Evolutionary conservation across 2,797 vertebrate species (phyloP), one percentile per base, ranked within the genome.

Genomic region (Acestrorhynchus altus): DNA sequence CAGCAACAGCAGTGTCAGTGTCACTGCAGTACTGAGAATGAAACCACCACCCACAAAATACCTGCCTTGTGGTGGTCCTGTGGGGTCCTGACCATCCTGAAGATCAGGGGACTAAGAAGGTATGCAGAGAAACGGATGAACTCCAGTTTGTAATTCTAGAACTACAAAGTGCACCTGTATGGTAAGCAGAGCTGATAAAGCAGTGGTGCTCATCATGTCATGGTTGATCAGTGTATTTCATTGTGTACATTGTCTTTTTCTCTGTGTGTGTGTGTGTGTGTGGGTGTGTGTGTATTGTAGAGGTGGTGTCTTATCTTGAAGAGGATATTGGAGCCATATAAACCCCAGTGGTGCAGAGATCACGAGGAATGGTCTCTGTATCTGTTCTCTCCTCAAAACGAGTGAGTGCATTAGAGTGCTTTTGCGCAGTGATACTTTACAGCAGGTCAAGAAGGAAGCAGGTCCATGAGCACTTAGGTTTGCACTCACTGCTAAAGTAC

Each of bases 311-410:
- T 89, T 81, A 92, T 95, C 74, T 80, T 98, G 60, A 95, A 88
- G 79, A 96, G 93, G 71, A 86, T 93, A 66, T 81, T 99, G 67
- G 91, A 89, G 59, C 95, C 94, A 24, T 93, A 97, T 87, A 96
- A 96, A 59, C 98, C 98, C 0, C 92, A 85, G 73, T 99, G 97
- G 96, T 99, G 98, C 89, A 94, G 90, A 87, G 96, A 92, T 35
- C 96, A 96, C 0, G 96, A 98, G 81, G 92, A 97, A 76, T 99
- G 96, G 96, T 92, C 93, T 0, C 93, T 99, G 24, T 99, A 99
- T 66, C 74, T 98, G 84, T 99, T 99, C 86, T 94, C 96, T 4
- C 96, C 96, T 0, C 95, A 97, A 75, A 99, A 94, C 89, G 85
- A 87, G 98, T 99, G 85, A 94, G 95, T 87, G 65, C 8, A 20